Evolutionary conservation across 1,140 invertebrate genomes (phyloP), one percentile per base, ranked within the genome.

Genomic region (Drosophila sulfurigaster): DNA sequence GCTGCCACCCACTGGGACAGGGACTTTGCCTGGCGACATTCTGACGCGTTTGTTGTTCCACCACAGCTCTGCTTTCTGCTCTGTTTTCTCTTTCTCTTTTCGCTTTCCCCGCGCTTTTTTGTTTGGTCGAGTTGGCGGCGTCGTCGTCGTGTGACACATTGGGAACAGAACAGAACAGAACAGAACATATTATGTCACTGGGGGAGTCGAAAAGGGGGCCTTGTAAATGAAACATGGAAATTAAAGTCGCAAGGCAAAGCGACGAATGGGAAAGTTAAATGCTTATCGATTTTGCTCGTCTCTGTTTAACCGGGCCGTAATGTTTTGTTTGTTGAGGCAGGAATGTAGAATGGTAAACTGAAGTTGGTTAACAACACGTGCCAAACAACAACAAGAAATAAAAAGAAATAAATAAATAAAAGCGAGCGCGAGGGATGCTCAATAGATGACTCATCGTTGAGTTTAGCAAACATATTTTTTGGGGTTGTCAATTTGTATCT

Each of bases 231-330:
- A 76, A 46, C 46, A 72, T 59, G 60, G 25, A 60, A 75, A 88
- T 87, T 87, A 83, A 88, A 87, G 77, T 78, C 66, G 25, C 3
- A 67, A 67, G 46, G 45, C 72, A 71, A 25, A 3, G 3, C 20
- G 20, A 3, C 20, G 20, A 25, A 73, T 56, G 65, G 59, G 64
- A 72, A 83, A 71, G 73, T 75, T 80, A 69, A 81, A 69, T 52
- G 70, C 13, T 72, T 87, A 87, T 87, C 77, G 83, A 87, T 89
- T 87, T 86, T 88, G 56, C 30, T 63, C 56, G 68, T 64, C 63
- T 64, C 58, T 62, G 25, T 57, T 57, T 72, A 66, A 11, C 46
- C 58, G 30, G 52, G 35, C 8, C 56, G 20, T 63, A 87, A 87
- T 41, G 46, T 58, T 25, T 75, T 56, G 56, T 78, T 72, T 83